phyloP scores from a whole-genome alignment of 2,888 invertebrate genomes.

The Monopis laevigella region DNA sequence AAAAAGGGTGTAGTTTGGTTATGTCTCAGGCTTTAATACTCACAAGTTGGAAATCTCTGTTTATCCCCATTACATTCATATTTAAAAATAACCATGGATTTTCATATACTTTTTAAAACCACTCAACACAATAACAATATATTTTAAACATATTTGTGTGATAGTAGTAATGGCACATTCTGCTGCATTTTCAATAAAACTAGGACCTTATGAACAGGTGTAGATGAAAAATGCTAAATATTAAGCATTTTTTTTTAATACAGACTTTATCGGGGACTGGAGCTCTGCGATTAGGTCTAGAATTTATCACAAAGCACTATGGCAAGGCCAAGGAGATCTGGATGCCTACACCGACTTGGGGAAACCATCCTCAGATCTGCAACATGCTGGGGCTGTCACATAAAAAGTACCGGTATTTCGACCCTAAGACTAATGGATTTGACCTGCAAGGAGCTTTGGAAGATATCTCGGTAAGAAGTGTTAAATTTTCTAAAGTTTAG shows the following conservation, averaged over 20 bases:
- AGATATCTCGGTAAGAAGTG: constrained; percentile 80
- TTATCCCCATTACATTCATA: no score
- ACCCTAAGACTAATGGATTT: constrained; percentile 91
- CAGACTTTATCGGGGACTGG: constrained; percentile 98
- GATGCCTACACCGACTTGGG: constrained; percentile 96
- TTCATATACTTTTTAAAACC: no score
- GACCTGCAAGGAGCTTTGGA: constrained; percentile 90
- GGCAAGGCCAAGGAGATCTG: constrained; percentile 84
- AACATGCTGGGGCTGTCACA: constrained; percentile 86
- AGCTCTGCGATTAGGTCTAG: constrained; percentile 91
- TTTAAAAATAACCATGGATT: no score
- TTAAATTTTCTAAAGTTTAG: background rate
- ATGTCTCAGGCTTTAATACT: no score
- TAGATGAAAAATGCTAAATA: background rate
- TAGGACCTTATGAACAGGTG: no score
- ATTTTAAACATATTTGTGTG: no score
- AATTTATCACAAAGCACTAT: constrained; percentile 85
- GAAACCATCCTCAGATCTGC: constrained; percentile 96
- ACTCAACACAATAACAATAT: no score
- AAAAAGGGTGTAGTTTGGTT: no score
- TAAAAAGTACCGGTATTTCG: constrained; percentile 93
- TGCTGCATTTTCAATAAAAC: no score
- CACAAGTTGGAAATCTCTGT: no score
- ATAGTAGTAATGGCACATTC: no score
- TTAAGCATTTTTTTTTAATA: constrained; percentile 21